phyloP scores from a whole-genome alignment of 2,113 vertebrate species.

The Eolophus roseicapilla region DNA sequence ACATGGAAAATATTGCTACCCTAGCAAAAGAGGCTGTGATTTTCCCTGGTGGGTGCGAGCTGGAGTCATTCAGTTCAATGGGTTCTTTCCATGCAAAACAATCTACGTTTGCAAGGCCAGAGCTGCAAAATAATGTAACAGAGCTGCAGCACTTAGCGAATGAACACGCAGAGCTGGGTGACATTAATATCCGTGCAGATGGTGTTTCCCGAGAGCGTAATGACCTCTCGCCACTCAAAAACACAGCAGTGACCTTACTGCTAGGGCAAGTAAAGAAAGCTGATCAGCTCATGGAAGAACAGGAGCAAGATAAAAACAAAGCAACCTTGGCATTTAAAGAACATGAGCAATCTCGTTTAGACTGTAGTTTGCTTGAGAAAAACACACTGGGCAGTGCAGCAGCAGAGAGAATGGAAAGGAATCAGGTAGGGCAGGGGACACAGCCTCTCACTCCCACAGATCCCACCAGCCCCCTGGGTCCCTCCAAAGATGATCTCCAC shows the following conservation, averaged over 20 bases:
- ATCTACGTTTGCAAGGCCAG: neutral
- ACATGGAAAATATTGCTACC: neutral
- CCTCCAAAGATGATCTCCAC: neutral
- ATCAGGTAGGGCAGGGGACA: neutral
- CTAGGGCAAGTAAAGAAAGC: constrained; percentile 13
- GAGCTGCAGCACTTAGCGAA: neutral
- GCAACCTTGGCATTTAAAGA: constrained; percentile 65
- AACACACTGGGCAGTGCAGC: neutral
- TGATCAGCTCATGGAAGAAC: neutral
- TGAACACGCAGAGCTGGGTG: neutral
- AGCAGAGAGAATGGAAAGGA: neutral
- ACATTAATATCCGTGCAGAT: constrained; percentile 37
- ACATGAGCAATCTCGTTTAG: constrained; percentile 2
- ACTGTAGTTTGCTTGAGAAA: neutral
- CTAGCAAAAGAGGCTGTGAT: neutral
- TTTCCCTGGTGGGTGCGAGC: neutral
- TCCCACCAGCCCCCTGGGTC: neutral
- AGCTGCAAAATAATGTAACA: neutral
- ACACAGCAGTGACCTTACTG: neutral
- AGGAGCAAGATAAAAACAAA: constrained; percentile 44
- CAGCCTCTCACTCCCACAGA: neutral
- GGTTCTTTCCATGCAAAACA: neutral
- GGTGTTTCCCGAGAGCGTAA: neutral
- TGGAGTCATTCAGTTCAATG: neutral
- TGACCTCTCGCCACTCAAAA: constrained; percentile 28